Conservation (phyloP, 1,140 invertebrate species). For the Euura lappo region DNA sequence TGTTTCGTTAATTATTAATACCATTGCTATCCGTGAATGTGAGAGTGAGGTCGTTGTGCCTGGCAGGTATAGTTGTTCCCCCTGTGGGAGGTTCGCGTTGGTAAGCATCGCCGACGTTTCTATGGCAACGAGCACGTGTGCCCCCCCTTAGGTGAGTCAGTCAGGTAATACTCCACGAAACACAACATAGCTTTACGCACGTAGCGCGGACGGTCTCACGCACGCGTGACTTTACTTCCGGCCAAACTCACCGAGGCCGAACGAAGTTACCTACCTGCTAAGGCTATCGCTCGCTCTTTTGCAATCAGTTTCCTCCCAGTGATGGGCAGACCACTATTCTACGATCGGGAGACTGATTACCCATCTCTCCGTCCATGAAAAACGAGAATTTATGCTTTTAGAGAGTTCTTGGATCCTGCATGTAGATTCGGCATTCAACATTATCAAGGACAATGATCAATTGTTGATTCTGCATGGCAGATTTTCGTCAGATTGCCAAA, state of each 20-base stretch:
- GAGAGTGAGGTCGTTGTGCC: neutral
- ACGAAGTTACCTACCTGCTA: neutral
- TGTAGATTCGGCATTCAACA: too few relatives aligned
- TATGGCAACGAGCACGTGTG: neutral
- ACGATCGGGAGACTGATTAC: neutral
- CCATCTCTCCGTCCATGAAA: neutral
- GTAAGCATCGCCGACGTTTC: neutral
- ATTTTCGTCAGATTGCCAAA: too few relatives aligned
- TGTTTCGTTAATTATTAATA: too few relatives aligned
- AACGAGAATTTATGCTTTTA: neutral
- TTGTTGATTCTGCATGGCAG: too few relatives aligned
- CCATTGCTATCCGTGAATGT: too few relatives aligned
- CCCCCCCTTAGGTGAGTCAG: neutral
- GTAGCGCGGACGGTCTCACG: neutral
- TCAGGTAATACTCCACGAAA: neutral
- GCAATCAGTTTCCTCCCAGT: neutral
- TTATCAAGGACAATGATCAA: too few relatives aligned
- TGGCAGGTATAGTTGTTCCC: neutral
- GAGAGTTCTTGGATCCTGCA: neutral
- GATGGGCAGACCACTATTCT: neutral
- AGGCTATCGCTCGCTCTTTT: neutral
- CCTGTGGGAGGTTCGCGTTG: neutral
- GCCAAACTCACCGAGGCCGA: neutral
- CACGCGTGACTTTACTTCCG: constrained; percentile 5
- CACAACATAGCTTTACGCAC: neutral